Percentiles rank a stretch among this genome's conserved stretches.
These are phyloP conservation scores for Physocephala rufipes DNA, from an alignment of 2,888 invertebrate species.

Conservation along the genomic window DNA sequence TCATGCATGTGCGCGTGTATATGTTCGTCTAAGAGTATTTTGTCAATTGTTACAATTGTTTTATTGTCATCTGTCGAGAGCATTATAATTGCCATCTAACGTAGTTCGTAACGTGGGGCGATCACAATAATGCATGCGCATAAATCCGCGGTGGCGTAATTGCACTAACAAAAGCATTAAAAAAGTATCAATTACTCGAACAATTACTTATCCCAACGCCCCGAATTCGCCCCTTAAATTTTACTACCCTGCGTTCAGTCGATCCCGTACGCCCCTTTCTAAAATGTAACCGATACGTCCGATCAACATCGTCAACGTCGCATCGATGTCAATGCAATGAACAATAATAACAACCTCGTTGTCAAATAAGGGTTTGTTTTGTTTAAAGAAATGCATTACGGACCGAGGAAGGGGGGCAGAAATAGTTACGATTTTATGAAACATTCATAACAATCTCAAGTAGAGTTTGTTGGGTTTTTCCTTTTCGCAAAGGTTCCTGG, in stretches of 20 bases:
- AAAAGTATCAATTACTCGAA: conserved; percentile 53
- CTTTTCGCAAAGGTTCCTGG: no score
- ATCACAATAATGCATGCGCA: not conserved
- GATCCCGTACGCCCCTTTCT: conserved; percentile 1
- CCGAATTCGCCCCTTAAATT: conserved; percentile 10
- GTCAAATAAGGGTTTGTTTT: conserved; percentile 12
- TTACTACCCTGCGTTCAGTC: not conserved
- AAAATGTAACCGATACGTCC: conserved; percentile 16
- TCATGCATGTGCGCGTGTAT: no score
- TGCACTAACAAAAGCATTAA: conserved; percentile 31
- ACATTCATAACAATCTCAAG: no score
- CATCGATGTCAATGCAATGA: no score
- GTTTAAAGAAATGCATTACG: not conserved
- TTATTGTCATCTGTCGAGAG: conserved; percentile 29
- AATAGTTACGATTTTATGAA: not conserved
- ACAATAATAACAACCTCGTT: not conserved
- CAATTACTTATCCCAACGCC: conserved; percentile 46
- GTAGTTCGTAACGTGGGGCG: not conserved
- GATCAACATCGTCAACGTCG: no score
- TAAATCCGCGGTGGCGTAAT: conserved; percentile 26
- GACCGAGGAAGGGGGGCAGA: not conserved
- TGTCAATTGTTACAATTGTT: conserved; percentile 58
- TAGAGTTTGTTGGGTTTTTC: no score
- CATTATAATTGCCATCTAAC: not conserved
- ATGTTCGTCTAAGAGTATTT: conserved; percentile 38